A percentile compares a stretch with the other conserved stretches of the same genome.
Evolutionary conservation across 2,113 vertebrate species (phyloP).

Genomic region (Zootoca vivipara): DNA sequence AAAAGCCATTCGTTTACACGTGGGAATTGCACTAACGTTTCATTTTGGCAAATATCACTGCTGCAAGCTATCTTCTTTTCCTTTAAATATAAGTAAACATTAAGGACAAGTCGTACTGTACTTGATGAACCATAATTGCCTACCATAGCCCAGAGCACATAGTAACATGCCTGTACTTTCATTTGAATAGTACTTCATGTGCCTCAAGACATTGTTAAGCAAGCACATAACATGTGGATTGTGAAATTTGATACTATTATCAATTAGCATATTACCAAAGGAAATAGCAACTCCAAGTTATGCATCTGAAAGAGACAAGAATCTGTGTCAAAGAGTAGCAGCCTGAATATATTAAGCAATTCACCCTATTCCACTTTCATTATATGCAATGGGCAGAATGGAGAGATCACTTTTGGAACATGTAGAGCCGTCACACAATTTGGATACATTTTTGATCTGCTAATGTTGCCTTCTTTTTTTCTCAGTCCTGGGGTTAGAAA

Average conservation of each 20-base stretch:
- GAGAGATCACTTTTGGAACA: neutral
- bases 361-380: neutral
- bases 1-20: neutral
- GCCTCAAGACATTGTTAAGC: neutral
- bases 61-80: neutral
- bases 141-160: neutral
- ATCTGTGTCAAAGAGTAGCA: neutral
- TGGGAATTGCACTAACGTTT: neutral
- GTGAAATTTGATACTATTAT: neutral
- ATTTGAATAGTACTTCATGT: neutral
- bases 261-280: neutral
- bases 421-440: neutral
- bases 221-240: neutral
- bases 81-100: neutral
- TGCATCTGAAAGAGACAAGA: neutral
- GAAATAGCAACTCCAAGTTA: neutral
- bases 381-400: neutral
- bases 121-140: neutral
- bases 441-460: neutral
- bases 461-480: neutral
- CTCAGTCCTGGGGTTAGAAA: neutral
- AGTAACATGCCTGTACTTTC: neutral
- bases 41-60: slow-evolving; percentile 2
- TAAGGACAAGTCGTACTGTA: neutral
- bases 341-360: neutral